Evolutionary conservation across 2,113 vertebrate genomes (phyloP).

Genomic region (Varanus komodoensis): DNA sequence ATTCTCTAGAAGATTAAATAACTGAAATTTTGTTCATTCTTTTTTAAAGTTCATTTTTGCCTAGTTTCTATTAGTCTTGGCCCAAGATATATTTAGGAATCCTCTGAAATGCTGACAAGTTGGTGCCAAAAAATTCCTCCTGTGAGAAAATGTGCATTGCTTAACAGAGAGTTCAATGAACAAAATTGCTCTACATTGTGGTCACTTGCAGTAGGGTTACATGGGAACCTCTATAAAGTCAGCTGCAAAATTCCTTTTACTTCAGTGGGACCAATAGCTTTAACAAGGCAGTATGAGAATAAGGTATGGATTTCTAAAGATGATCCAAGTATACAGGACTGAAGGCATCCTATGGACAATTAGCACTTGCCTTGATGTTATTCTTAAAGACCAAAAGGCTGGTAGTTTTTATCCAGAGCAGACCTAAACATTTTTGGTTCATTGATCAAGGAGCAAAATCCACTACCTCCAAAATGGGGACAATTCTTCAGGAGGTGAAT

Average conservation of each 20-base stretch:
- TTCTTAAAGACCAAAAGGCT: neutral
- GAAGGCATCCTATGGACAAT: neutral
- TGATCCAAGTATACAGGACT: neutral
- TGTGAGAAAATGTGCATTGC: slow-evolving; percentile 23
- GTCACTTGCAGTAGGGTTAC: neutral
- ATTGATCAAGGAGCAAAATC: neutral
- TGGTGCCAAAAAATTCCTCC: slow-evolving; percentile 14
- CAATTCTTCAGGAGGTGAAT: too few relatives aligned
- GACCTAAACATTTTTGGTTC: neutral
- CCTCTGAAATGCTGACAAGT: slow-evolving; percentile 21
- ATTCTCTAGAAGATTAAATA: slow-evolving; percentile 42
- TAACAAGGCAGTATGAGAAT: neutral
- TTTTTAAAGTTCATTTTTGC: slow-evolving; percentile 35
- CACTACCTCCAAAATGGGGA: neutral
- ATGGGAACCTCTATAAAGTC: neutral
- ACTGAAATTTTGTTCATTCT: slow-evolving; percentile 1
- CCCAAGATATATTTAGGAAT: neutral
- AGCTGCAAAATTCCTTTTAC: neutral
- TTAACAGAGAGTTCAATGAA: neutral
- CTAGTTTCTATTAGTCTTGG: slow-evolving; percentile 29
- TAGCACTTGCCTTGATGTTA: neutral
- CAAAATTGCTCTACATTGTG: slow-evolving; percentile 1
- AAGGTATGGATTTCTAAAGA: neutral
- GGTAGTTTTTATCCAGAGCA: neutral
- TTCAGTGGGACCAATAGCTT: neutral